phyloP scores from a whole-genome alignment of 2,797 vertebrate species.

The Gorsachius magnificus region DNA sequence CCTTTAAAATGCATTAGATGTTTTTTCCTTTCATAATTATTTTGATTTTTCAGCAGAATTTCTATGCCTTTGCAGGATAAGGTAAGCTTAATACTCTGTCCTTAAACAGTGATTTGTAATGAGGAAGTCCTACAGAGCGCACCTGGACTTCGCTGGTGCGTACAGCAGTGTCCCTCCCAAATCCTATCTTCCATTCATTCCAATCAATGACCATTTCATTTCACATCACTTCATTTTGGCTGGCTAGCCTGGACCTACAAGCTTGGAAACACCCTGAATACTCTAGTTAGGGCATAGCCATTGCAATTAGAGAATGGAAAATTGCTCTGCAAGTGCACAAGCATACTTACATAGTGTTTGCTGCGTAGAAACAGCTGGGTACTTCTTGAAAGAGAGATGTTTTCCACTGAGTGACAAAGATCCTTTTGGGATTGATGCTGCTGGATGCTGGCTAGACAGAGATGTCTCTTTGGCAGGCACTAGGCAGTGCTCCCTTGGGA shows the following conservation, averaged over 20 bases:
- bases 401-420: not conserved
- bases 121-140: not conserved
- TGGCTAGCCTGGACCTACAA: not conserved
- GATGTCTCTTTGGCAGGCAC: not conserved
- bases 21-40: not conserved
- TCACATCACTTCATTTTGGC: not conserved
- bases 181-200: not conserved
- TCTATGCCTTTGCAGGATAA: not conserved
- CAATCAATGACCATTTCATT: not conserved
- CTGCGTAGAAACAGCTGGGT: not conserved
- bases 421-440: not conserved
- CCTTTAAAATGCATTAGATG: not conserved
- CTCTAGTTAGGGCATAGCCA: not conserved
- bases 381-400: not conserved
- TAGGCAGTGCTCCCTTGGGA: not conserved
- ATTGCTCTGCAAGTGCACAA: not conserved
- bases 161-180: not conserved
- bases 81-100: not conserved
- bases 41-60: not conserved
- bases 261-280: not conserved
- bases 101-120: not conserved
- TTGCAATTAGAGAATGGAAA: not conserved
- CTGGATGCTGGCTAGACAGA: not conserved
- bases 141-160: not conserved
- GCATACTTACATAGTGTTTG: accelerated